Evolutionary conservation across 2,113 vertebrate genomes (phyloP).

Genomic region (Rhinopomastus cyanomelas): DNA sequence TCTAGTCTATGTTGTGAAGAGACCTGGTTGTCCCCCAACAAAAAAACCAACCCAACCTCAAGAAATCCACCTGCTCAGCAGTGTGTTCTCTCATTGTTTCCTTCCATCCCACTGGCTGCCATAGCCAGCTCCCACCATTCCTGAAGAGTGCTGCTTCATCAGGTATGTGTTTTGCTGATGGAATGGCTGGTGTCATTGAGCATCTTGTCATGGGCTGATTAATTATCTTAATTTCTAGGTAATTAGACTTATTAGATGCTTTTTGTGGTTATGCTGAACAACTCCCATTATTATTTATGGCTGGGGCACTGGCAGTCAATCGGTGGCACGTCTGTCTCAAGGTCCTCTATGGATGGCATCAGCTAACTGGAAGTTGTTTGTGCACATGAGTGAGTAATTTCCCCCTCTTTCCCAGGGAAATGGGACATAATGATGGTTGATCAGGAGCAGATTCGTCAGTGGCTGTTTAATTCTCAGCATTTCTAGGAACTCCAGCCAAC

Average conservation of each 20-base stretch:
- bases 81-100: background rate
- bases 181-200: background rate
- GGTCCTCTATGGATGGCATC: fast-evolving
- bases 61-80: fast-evolving
- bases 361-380: background rate
- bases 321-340: fast-evolving
- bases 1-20: no score
- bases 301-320: background rate
- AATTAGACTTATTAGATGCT: background rate
- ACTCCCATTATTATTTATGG: background rate
- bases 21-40: background rate
- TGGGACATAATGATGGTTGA: background rate
- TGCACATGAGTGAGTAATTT: background rate
- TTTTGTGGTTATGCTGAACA: background rate
- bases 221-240: background rate
- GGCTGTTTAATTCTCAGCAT: background rate
- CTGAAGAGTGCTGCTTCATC: fast-evolving
- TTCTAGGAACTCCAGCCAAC: background rate
- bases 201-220: background rate
- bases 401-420: background rate
- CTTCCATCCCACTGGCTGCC: background rate
- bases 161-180: background rate
- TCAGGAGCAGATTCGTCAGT: background rate
- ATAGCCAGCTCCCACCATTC: background rate
- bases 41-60: background rate